Conservation (phyloP, 1,140 invertebrate species). For the Eupristina koningsbergeri region DNA sequence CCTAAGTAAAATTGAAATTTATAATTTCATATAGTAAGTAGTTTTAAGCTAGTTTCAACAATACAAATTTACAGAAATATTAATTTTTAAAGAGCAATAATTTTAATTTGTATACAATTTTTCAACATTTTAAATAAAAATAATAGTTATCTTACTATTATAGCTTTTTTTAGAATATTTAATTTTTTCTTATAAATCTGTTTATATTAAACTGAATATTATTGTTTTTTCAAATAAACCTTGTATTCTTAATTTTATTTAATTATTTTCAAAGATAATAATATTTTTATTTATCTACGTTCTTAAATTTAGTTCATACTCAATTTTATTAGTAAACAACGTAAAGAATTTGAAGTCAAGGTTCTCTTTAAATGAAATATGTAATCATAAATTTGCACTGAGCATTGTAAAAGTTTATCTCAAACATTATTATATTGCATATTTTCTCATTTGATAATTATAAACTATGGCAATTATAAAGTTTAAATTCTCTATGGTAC, state of each 20-base stretch:
- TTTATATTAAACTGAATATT: too few species aligned
- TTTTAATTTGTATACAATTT: not conserved
- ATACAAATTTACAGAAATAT: too few species aligned
- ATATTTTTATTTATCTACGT: not conserved
- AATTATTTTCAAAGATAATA: too few species aligned
- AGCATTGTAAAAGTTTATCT: not conserved
- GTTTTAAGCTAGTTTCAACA: too few species aligned
- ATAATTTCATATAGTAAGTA: too few species aligned
- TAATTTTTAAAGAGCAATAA: not conserved
- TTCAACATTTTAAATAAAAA: not conserved
- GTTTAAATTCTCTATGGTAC: not conserved
- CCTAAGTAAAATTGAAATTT: too few species aligned
- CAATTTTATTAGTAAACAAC: not conserved
- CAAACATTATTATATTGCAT: not conserved
- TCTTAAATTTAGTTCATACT: not conserved
- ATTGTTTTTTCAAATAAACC: too few species aligned
- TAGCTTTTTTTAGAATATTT: not conserved
- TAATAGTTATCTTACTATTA: not conserved
- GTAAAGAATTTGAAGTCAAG: not conserved
- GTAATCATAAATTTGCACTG: not conserved
- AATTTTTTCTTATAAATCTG: too few species aligned
- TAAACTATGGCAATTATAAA: not conserved
- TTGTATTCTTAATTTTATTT: too few species aligned
- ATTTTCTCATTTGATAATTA: not conserved
- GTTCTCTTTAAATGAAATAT: not conserved